phyloP scores from a whole-genome alignment of 2,888 invertebrate genomes.

The Eupithecia centaureata region DNA sequence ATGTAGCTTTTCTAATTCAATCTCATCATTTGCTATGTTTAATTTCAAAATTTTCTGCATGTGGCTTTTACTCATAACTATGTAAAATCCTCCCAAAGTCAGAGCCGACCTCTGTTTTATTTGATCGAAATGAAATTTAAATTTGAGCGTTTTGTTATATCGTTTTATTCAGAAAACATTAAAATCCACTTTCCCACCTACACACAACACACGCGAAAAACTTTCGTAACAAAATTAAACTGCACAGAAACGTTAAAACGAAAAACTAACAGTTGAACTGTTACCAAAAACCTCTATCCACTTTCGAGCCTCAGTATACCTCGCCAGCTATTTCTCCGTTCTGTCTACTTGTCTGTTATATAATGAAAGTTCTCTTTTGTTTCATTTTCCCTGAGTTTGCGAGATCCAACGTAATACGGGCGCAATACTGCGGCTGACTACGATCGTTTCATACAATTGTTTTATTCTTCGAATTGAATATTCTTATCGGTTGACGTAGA shows the following conservation, averaged over 20 bases:
- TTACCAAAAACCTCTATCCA: neutral
- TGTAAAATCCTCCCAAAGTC: too few species aligned
- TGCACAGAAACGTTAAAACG: neutral
- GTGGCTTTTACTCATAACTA: too few species aligned
- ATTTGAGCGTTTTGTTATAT: too few species aligned
- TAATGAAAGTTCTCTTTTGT: conserved; percentile 27
- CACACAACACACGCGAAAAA: neutral
- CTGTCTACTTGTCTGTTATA: conserved; percentile 26
- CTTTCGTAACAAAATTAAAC: neutral
- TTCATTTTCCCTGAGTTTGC: conserved; percentile 29
- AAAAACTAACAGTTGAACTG: neutral
- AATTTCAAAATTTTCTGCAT: too few species aligned
- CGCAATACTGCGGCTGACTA: conserved; percentile 15
- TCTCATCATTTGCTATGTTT: too few species aligned
- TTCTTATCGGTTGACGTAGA: conserved; percentile 7
- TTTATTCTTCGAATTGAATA: conserved; percentile 27
- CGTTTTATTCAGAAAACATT: too few species aligned
- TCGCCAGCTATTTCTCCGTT: conserved; percentile 3
- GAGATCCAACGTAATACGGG: conserved; percentile 8
- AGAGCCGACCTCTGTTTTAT: too few species aligned
- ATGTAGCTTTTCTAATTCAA: too few species aligned
- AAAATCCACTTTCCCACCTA: neutral
- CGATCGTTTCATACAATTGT: conserved; percentile 14
- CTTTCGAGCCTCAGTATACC: neutral
- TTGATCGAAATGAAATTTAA: too few species aligned